Percentiles rank a stretch among this genome's conserved stretches.
Conservation (phyloP, 1,140 invertebrate genomes). For the Drosophila subobscura region DNA sequence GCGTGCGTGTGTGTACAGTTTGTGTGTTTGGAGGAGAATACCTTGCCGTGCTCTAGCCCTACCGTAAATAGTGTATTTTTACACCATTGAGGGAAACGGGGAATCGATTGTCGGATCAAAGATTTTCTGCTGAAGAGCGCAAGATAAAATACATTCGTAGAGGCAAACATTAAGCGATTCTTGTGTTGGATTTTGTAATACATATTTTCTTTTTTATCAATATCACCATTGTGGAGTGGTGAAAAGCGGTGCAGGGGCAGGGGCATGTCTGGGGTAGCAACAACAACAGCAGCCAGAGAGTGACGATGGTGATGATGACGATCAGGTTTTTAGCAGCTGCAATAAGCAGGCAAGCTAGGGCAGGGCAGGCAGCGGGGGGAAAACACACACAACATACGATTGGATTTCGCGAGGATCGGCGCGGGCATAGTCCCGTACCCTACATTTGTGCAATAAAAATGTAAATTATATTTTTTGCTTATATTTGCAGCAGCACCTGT, state of each 20-base stretch:
- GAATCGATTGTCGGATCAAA: too few relatives aligned
- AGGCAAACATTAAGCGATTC: too few relatives aligned
- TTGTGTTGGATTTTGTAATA: slow-evolving; percentile 3
- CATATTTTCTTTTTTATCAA: slow-evolving; percentile 45
- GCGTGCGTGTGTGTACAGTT: background rate
- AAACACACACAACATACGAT: background rate
- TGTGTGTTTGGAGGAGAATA: background rate
- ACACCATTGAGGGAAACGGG: too few relatives aligned
- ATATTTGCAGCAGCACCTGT: too few relatives aligned
- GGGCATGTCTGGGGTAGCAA: slow-evolving; percentile 27
- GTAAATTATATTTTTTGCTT: too few relatives aligned
- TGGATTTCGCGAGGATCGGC: too few relatives aligned
- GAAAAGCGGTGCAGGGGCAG: slow-evolving; percentile 42
- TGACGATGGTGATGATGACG: slow-evolving; percentile 54
- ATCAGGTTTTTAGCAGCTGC: slow-evolving; percentile 74
- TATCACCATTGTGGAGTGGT: slow-evolving; percentile 39
- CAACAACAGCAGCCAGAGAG: slow-evolving; percentile 2
- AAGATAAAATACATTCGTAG: too few relatives aligned
- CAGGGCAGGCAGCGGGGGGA: slow-evolving; percentile 5
- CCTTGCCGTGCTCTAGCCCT: too few relatives aligned
- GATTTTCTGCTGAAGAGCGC: too few relatives aligned
- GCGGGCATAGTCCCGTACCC: too few relatives aligned
- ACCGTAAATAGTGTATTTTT: too few relatives aligned
- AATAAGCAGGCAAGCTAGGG: slow-evolving; percentile 18
- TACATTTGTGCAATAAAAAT: too few relatives aligned